Evolutionary conservation across 2,888 invertebrate genomes (phyloP).

Genomic region (Eupithecia inturbata): DNA sequence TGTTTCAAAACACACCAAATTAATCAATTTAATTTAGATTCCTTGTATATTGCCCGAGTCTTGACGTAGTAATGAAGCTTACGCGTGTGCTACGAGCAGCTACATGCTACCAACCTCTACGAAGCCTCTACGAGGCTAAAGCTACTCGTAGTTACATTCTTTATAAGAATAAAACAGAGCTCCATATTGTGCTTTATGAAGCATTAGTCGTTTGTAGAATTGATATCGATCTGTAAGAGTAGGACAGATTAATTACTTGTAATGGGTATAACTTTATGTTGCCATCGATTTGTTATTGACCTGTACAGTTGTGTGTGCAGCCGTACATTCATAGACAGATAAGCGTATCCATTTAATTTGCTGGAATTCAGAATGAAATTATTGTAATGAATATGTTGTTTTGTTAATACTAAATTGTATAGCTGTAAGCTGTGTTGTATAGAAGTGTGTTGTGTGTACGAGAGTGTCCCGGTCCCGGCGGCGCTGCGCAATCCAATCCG

Average conservation of each 20-base stretch:
- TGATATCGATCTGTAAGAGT: background rate
- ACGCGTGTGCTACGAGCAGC: constrained; percentile 34
- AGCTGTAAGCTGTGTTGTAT: background rate
- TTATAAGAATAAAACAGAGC: background rate
- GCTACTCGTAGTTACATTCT: background rate
- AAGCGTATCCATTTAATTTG: background rate
- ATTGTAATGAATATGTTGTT: background rate
- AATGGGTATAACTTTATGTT: constrained; percentile 1
- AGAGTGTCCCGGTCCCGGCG: background rate
- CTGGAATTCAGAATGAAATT: background rate
- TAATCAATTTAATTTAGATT: constrained; percentile 22
- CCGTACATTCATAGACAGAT: background rate
- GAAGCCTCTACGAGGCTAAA: constrained; percentile 2
- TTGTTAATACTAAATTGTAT: background rate
- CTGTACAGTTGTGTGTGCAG: background rate
- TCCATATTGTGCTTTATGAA: background rate
- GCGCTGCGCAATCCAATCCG: constrained; percentile 38
- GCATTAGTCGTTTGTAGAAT: background rate
- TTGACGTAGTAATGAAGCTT: constrained; percentile 25
- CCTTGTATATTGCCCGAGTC: constrained; percentile 6
- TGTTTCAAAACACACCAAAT: too few relatives aligned
- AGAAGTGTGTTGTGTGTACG: background rate
- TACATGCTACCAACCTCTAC: constrained; percentile 23
- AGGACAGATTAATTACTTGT: constrained; percentile 5
- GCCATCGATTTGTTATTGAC: constrained; percentile 1